Evolutionary conservation across 1,140 invertebrate species (phyloP), one percentile per base, ranked within the genome.

Genomic region (Neocloeon triangulifer): DNA sequence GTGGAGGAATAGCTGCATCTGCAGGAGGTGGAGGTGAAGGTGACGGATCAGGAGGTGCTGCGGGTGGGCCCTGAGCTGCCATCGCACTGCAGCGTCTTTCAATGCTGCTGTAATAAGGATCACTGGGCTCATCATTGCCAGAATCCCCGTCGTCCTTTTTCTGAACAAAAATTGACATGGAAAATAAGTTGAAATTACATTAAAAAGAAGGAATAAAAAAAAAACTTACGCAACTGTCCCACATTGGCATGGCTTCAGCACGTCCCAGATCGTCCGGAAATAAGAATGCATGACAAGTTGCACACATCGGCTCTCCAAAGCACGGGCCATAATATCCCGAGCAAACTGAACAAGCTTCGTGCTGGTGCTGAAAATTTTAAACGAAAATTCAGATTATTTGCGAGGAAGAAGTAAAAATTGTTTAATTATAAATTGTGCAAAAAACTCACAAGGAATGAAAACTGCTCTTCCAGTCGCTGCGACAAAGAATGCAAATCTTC

Each of bases 141-240:
- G 81, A 88, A 49, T 92, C 86, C 45, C 80, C 79, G 43, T 86
- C 81, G 49, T 86, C 82, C 13, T 74, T 79, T 56, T 86, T 78
- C 65, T 85, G 40, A 40, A 31, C 31, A n/a, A 27, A 27, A 19
- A 4, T 23, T 23, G 12, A 23, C 22, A 8, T 8, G 22, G 12
- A 23, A 23, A 23, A 23, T 23, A 23, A 23, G 8, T 23, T 23
- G 8, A 23, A 23, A 23, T 23, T 23, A 12, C 8, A 8, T 8
- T 8, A 8, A 23, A 8, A 12, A 12, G 4, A 25, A 2, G 14
- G 3, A 3, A 12, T 25, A 12, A 25, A n/a, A 4, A 4, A n/a
- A 6, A 25, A 25, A 25, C 6, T 3, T 4, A 25, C 4, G n/a
- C n/a, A 25, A 25, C 3, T 6, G 6, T 12, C 23, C 3, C 6